phyloP scores from a whole-genome alignment of 2,888 invertebrate species.

The Uropetala carovei region DNA sequence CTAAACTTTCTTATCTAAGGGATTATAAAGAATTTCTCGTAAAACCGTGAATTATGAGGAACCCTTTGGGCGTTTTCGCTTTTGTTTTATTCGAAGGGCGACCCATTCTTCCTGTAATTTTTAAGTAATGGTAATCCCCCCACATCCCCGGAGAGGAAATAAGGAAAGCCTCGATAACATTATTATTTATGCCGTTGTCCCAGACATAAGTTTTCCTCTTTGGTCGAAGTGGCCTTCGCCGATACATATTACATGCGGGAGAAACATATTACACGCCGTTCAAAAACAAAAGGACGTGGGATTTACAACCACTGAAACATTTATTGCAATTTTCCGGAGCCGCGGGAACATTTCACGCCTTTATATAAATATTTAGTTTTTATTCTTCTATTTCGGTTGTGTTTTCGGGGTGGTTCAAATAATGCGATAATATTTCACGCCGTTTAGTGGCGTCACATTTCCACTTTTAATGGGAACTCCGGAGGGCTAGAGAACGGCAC shows the following conservation, averaged over 20 bases:
- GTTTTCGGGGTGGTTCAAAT: background rate
- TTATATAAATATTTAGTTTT: background rate
- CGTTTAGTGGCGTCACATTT: background rate
- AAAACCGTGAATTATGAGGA: background rate
- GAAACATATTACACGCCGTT: background rate
- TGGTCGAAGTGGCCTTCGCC: background rate
- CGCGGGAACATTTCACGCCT: background rate
- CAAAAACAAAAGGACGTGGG: background rate
- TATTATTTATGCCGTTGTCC: conserved; percentile 13
- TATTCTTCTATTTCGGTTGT: background rate
- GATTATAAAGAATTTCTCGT: conserved; percentile 17
- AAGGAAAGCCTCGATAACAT: background rate
- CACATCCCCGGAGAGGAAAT: background rate
- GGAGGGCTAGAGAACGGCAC: background rate
- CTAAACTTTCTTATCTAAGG: conserved; percentile 18
- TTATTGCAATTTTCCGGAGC: background rate
- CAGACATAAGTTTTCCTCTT: background rate
- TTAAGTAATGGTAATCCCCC: conserved; percentile 21
- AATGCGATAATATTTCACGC: conserved; percentile 1
- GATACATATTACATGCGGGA: background rate
- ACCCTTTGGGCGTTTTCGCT: background rate
- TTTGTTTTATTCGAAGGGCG: background rate
- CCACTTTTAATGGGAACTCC: background rate
- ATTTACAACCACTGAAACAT: conserved; percentile 2
- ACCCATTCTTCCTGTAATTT: background rate